Evolutionary conservation across 1,140 invertebrate species (phyloP).

Genomic region (Paraescarpia echinospica): DNA sequence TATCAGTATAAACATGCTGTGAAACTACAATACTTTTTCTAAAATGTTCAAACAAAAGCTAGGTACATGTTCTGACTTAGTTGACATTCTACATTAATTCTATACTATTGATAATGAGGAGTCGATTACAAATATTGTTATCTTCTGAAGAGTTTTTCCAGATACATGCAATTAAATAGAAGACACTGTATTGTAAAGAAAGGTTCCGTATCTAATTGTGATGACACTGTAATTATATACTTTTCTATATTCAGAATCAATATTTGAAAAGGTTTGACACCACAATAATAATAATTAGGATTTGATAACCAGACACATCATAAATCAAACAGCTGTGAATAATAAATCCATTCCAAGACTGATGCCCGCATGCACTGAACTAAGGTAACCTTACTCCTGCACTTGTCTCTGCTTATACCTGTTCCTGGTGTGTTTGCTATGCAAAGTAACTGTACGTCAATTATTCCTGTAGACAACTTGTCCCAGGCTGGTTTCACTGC

Average conservation of each 20-base stretch:
- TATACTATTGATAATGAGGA: not conserved
- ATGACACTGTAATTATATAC: too few relatives aligned
- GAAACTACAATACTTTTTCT: not conserved
- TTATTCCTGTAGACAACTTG: not conserved
- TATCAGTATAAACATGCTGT: not conserved
- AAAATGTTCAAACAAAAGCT: not conserved
- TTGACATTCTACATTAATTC: not conserved
- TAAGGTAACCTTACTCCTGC: too few relatives aligned
- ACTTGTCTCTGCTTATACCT: not conserved
- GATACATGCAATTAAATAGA: not conserved
- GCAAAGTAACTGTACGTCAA: not conserved
- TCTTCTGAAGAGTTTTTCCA: not conserved
- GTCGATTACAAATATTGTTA: not conserved
- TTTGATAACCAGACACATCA: too few relatives aligned
- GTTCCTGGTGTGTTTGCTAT: not conserved
- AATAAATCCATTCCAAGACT: too few relatives aligned
- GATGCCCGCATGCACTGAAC: too few relatives aligned
- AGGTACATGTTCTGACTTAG: not conserved
- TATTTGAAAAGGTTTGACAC: too few relatives aligned
- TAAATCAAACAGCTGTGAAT: too few relatives aligned
- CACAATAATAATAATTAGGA: too few relatives aligned
- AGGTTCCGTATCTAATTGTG: too few relatives aligned
- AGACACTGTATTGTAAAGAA: not conserved
- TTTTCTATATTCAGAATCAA: too few relatives aligned
- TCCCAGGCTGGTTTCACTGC: not conserved